Evolutionary conservation across 2,888 invertebrate species (phyloP).

Genomic region (Volucella zonaria): DNA sequence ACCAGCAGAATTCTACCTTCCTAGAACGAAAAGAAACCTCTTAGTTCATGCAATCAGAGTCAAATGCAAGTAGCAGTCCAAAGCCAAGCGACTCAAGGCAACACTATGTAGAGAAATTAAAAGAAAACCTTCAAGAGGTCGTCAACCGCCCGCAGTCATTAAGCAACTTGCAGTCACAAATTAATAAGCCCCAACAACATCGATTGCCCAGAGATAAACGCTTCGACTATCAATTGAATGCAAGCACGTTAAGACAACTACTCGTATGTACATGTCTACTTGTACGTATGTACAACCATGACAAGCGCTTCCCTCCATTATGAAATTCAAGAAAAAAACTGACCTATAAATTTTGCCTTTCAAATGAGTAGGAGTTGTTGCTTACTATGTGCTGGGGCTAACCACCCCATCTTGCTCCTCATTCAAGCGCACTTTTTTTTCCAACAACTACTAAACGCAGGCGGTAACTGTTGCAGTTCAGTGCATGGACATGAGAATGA

Average conservation of each 20-base stretch:
- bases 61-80: neutral
- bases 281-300: too few relatives aligned
- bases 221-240: too few relatives aligned
- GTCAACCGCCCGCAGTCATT: conserved; percentile 19
- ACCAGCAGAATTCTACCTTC: too few relatives aligned
- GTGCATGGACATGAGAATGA: conserved; percentile 11
- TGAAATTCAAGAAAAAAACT: conserved; percentile 22
- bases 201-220: neutral
- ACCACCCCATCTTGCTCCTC: neutral
- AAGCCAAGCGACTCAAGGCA: neutral
- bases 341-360: conserved; percentile 29
- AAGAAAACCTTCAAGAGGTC: neutral
- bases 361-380: neutral
- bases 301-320: neutral
- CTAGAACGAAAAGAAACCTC: neutral
- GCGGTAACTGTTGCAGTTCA: neutral
- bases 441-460: neutral
- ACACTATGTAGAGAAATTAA: neutral
- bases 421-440: conserved; percentile 1
- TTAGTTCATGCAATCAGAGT: neutral
- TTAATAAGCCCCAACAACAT: conserved; percentile 1
- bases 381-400: too few relatives aligned
- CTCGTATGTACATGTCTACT: too few relatives aligned
- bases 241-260: too few relatives aligned
- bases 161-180: neutral